Evolutionary conservation across 2,113 vertebrate species (phyloP).

Genomic region (Mustelus asterias): DNA sequence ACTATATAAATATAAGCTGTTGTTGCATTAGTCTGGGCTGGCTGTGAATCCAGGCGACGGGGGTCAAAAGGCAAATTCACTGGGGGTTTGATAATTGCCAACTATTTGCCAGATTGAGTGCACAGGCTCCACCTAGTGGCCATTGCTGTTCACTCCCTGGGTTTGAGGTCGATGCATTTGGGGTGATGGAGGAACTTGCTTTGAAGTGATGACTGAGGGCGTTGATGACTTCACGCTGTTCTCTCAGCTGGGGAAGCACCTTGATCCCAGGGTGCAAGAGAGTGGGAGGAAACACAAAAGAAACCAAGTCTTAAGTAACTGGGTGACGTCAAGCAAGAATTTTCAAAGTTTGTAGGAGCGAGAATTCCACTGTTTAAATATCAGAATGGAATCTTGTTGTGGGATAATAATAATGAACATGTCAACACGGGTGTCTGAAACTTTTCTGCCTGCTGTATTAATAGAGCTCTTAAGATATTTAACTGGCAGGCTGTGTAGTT

Average conservation of each 20-base stretch:
- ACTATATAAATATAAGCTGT: not conserved
- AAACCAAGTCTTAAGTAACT: not conserved
- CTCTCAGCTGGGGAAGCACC: not conserved
- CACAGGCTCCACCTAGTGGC: not conserved
- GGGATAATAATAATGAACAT: not conserved
- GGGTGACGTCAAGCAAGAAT: not conserved
- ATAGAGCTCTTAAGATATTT: not conserved
- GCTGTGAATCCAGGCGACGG: not conserved
- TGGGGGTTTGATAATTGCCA: not conserved
- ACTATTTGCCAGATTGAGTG: not conserved
- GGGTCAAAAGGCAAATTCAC: not conserved
- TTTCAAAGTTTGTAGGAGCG: too few relatives aligned
- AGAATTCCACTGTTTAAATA: not conserved
- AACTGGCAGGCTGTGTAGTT: not conserved
- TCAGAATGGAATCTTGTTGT: not conserved
- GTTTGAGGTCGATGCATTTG: not conserved
- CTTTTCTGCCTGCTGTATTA: not conserved
- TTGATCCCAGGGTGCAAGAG: not conserved
- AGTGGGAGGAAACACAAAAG: not conserved
- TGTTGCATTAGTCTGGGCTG: not conserved
- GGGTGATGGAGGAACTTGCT: not conserved
- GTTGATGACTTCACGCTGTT: not conserved
- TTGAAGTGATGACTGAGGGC: not conserved
- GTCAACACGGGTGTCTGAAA: not conserved
- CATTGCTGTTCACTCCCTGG: not conserved